These are phyloP conservation scores for Bothrops jararaca DNA, from an alignment of 2,113 vertebrate genomes.

Conservation along the genomic window DNA sequence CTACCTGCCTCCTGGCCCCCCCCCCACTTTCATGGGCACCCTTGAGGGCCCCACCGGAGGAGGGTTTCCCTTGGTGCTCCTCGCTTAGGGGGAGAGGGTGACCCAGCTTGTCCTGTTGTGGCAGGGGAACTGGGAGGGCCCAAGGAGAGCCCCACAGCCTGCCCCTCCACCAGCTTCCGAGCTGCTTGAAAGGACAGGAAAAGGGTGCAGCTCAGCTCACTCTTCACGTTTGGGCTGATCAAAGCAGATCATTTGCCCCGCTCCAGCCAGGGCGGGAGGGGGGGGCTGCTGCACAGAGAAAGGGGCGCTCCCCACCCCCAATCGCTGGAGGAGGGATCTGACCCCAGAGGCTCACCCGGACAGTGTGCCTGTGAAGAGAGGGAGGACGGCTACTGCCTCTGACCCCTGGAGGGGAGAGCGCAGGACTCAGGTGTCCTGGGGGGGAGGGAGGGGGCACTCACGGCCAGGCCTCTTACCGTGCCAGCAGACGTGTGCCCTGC, in stretches of 20 bases:
- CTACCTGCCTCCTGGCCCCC: background rate
- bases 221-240: background rate
- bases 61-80: background rate
- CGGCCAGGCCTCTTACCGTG: background rate
- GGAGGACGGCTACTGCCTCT: background rate
- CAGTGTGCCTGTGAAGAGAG: background rate
- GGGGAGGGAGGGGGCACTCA: too few species aligned
- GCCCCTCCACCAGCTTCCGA: background rate
- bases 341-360: background rate
- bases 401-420: background rate
- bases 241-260: background rate
- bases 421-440: background rate
- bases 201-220: background rate
- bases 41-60: background rate
- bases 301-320: background rate
- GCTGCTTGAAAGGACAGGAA: background rate
- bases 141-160: background rate
- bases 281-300: background rate
- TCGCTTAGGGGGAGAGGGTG: background rate
- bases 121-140: background rate
- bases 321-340: background rate
- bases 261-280: background rate
- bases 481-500: conserved; percentile 3
- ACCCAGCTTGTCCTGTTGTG: background rate
- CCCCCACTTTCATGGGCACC: background rate